Evolutionary conservation across 1,140 invertebrate species (phyloP).

Genomic region (Drosophila kurseongensis): DNA sequence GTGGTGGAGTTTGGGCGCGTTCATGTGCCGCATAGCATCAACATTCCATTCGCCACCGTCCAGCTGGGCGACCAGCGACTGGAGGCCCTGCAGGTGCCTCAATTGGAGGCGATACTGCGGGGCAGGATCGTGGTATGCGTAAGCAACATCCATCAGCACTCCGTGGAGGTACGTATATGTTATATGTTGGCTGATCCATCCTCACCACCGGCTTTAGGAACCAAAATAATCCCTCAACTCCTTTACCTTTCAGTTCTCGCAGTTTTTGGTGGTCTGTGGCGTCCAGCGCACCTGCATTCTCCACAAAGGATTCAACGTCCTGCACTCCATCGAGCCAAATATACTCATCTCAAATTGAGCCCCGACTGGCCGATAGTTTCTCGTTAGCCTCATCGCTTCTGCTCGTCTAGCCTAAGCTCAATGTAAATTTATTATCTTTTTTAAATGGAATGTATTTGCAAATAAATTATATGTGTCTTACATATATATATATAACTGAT

Average conservation of each 20-base stretch:
- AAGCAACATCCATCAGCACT: constrained; percentile 90
- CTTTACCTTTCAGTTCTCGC: constrained; percentile 87
- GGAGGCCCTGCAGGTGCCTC: constrained; percentile 88
- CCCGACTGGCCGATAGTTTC: constrained; percentile 11
- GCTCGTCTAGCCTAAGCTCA: constrained; percentile 54
- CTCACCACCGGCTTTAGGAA: no score
- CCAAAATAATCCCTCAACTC: background rate
- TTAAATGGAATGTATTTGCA: constrained; percentile 6
- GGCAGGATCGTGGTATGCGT: constrained; percentile 91
- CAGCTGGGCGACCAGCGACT: constrained; percentile 88
- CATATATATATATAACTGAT: constrained; percentile 5
- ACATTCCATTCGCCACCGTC: constrained; percentile 93
- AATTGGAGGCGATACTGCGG: constrained; percentile 86
- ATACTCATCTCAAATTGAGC: constrained; percentile 85
- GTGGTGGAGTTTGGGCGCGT: constrained; percentile 90
- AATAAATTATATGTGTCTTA: constrained; percentile 14
- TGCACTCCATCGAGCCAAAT: constrained; percentile 88
- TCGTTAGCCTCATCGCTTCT: constrained; percentile 28
- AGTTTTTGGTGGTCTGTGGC: constrained; percentile 88
- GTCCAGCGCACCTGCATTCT: constrained; percentile 89
- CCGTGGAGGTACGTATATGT: constrained; percentile 88
- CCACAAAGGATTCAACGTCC: constrained; percentile 89
- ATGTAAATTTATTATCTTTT: constrained; percentile 41
- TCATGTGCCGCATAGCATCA: constrained; percentile 91
- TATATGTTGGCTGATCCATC: no score